Evolutionary conservation across 2,113 vertebrate genomes (phyloP).

Genomic region (Cavia porcellus): DNA sequence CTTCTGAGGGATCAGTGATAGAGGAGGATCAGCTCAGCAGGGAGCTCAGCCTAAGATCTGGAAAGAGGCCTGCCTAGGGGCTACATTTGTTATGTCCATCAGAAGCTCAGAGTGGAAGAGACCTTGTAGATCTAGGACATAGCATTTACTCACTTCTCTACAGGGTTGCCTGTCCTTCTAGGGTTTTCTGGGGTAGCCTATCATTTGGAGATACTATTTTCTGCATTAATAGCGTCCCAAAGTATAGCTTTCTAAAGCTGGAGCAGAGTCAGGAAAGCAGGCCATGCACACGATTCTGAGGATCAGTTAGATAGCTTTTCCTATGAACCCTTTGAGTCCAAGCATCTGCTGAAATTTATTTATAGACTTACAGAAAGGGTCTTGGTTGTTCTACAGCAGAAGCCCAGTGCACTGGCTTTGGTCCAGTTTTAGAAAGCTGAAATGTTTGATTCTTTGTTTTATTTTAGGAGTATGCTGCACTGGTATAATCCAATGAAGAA

Average conservation of each 20-base stretch:
- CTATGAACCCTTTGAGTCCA: slow-evolving; percentile 69
- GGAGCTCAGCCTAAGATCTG: background rate
- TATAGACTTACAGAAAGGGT: slow-evolving; percentile 82
- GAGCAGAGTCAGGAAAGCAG: slow-evolving; percentile 33
- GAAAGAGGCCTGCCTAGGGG: background rate
- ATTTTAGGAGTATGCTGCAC: slow-evolving; percentile 75
- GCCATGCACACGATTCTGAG: background rate
- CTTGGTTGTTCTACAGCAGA: slow-evolving; percentile 77
- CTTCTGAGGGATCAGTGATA: background rate
- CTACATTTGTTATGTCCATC: background rate
- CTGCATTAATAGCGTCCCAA: slow-evolving; percentile 26
- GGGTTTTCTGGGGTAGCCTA: slow-evolving; percentile 63
- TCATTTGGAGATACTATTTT: slow-evolving; percentile 53
- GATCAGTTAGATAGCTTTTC: slow-evolving; percentile 57
- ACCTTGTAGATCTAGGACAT: background rate
- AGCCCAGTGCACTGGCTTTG: slow-evolving; percentile 79
- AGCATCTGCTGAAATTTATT: slow-evolving; percentile 80
- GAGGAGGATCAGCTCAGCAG: background rate
- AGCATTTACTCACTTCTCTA: background rate
- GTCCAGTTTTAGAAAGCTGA: slow-evolving; percentile 78
- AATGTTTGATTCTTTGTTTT: slow-evolving; percentile 80
- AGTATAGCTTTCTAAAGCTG: slow-evolving; percentile 56
- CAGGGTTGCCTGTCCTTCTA: slow-evolving; percentile 30
- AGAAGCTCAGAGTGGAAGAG: background rate
- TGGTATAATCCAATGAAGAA: slow-evolving; percentile 71